Base-by-base conservation (phyloP, 2,888 invertebrate species). In the Cataglyphis altisquamis region DNA sequence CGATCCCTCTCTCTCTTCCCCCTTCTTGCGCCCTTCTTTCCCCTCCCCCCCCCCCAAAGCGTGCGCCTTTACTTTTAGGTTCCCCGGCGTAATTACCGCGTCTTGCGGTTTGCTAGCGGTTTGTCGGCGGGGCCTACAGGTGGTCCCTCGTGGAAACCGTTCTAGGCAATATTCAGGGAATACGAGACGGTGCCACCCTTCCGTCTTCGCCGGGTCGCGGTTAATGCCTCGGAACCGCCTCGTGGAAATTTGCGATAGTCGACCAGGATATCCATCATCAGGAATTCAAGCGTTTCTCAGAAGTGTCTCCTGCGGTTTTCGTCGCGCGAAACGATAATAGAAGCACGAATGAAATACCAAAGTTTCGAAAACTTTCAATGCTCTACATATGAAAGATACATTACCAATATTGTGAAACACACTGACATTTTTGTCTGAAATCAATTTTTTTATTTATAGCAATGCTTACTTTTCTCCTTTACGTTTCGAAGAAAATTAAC, bases 81-180 rank as follows among this genome's bases (percentile, higher is more conserved):
- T 87, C 75, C 67, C 85, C 87, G 89, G 87, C 91, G 92, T 92
- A 93, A 93, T 93, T 92, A 92, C 91, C 90, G 90, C 90, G 90
- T 92, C 90, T 91, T 93, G 93, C 89, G 92, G 93, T 92, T 92
- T 89, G 88, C 92, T 90, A 86, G 93, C 88, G 92, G 93, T 92
- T 91, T 89, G 86, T 84, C 83, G 89, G 88, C 74, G 87, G 82
- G 77, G 83, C 85, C 91, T 90, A 88, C 92, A 92, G 92, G 92
- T 93, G 93, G 93, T 93, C 92, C 88, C 70, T 73, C 72, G 80
- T 62, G 72, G 72, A 72, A 83, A 57, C 55, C 83, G 86, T 86
- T 87, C 78, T 77, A 86, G 67, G 68, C 82, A 80, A 86, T 88
- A 86, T 82, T 84, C 86, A 73, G 60, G 29, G 48, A 68, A 77